Evolutionary conservation across 2,113 vertebrate species (phyloP).

Genomic region (Lucifuga dentata): DNA sequence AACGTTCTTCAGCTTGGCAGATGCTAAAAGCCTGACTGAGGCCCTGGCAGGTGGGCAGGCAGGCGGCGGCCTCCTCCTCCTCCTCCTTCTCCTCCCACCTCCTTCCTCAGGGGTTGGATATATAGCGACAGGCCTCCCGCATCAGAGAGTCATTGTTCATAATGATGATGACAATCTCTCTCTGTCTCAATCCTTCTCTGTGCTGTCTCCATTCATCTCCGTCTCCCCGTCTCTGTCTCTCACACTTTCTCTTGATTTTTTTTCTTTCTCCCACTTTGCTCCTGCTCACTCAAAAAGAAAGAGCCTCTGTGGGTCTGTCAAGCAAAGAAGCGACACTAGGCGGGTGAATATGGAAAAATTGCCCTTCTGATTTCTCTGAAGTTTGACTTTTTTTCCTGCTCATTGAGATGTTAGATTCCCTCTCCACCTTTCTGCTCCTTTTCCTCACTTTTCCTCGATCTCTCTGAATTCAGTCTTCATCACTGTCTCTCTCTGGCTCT

Average conservation of each 20-base stretch:
- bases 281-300: conserved; percentile 28
- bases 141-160: conserved; percentile 72
- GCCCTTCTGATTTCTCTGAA: conserved; percentile 45
- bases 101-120: conserved; percentile 52
- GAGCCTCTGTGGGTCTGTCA: conserved; percentile 57
- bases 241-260: not conserved
- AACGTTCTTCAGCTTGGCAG: conserved; percentile 73
- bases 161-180: conserved; percentile 62
- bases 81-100: conserved; percentile 2
- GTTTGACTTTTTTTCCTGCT: conserved; percentile 54
- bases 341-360: conserved; percentile 45
- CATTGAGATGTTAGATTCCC: conserved; percentile 39
- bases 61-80: conserved; percentile 9
- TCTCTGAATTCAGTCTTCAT: conserved; percentile 52
- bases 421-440: conserved; percentile 13
- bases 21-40: conserved; percentile 72
- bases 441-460: conserved; percentile 29
- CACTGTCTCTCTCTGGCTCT: conserved; percentile 23
- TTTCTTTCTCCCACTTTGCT: conserved; percentile 31
- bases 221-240: conserved; percentile 33
- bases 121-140: conserved; percentile 48
- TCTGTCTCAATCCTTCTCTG: conserved; percentile 42
- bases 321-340: conserved; percentile 38
- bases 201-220: conserved; percentile 63
- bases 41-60: conserved; percentile 66